phyloP scores from a whole-genome alignment of 2,797 vertebrate genomes.

The Smutsia gigantea region DNA sequence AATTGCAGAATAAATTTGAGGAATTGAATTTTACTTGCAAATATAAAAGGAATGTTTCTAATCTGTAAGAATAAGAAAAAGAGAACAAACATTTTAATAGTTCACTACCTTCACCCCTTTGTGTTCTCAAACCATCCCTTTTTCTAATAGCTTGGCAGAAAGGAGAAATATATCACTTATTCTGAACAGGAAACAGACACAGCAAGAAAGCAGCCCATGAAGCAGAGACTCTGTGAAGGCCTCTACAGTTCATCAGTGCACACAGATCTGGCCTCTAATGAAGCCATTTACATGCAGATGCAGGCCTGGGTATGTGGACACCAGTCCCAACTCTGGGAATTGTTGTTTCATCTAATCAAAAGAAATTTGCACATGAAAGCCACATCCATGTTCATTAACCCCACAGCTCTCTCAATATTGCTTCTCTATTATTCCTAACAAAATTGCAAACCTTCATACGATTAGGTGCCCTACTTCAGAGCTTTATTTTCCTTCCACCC shows the following conservation, averaged over 20 bases:
- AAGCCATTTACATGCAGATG: slow-evolving; percentile 87
- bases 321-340: slow-evolving; percentile 83
- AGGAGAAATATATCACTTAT: slow-evolving; percentile 77
- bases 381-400: slow-evolving; percentile 84
- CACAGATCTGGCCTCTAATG: slow-evolving; percentile 82
- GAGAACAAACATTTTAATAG: slow-evolving; percentile 40
- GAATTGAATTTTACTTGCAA: slow-evolving; percentile 66
- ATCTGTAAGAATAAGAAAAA: slow-evolving; percentile 51
- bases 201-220: slow-evolving; percentile 81
- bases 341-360: slow-evolving; percentile 87
- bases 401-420: slow-evolving; percentile 75
- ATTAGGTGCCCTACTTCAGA: slow-evolving; percentile 67
- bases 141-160: slow-evolving; percentile 76
- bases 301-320: slow-evolving; percentile 80
- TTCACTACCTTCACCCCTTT: slow-evolving; percentile 16
- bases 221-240: slow-evolving; percentile 79
- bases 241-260: slow-evolving; percentile 79
- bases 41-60: slow-evolving; percentile 59
- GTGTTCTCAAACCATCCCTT: not conserved
- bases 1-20: not conserved
- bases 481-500: slow-evolving; percentile 35
- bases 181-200: slow-evolving; percentile 81
- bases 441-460: slow-evolving; percentile 72
- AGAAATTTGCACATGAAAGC: slow-evolving; percentile 89
- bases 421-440: slow-evolving; percentile 78